Evolutionary conservation across 2,888 invertebrate genomes (phyloP), one percentile per base, ranked within the genome.

Genomic region (Phortica magna): DNA sequence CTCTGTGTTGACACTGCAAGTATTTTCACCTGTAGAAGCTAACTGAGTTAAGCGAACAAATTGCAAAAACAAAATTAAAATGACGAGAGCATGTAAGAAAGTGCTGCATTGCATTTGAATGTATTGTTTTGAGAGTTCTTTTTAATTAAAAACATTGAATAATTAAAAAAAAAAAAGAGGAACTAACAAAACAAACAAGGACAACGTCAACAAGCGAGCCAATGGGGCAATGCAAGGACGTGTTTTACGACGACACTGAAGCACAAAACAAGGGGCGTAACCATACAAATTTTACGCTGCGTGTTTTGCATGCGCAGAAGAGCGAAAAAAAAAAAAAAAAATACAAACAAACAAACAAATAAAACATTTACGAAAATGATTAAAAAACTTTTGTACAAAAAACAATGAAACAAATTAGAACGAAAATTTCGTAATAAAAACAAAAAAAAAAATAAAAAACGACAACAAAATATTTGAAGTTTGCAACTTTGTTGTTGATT

Each of bases 91-190:
- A 67, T 72, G 70, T 73, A 75, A 22, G 31, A 65, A 73, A 31
- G 64, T 75, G 64, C 77, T 77, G 68, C 67, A 31, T 31, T 31
- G 31, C 31, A 78, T 76, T 68, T 78, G 82, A 82, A 82, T 83
- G 85, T 87, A 85, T 85, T 85, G 88, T 86, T 84, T 88, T 87
- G 85, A 87, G 83, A 88, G 88, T 88, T 87, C 78, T 80, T 87
- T 86, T 86, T 88, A 86, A 86, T 86, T 86, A 86, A 86, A 88
- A 81, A 82, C 39, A 64, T 39, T 39, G 39, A 55, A 67, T 1
- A 67, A 42, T n/a, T n/a, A 41, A 14, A 42, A 41, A 71, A 71
- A 61, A 61, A 61, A 61, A 22, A 17, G 7, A 12, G n/a, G 10
- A 22, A 59, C 14, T 59, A 14, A 7, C 7, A 7, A n/a, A 59